Conservation (phyloP, 1,140 invertebrate genomes). For the Lysiphlebus fabarum region DNA sequence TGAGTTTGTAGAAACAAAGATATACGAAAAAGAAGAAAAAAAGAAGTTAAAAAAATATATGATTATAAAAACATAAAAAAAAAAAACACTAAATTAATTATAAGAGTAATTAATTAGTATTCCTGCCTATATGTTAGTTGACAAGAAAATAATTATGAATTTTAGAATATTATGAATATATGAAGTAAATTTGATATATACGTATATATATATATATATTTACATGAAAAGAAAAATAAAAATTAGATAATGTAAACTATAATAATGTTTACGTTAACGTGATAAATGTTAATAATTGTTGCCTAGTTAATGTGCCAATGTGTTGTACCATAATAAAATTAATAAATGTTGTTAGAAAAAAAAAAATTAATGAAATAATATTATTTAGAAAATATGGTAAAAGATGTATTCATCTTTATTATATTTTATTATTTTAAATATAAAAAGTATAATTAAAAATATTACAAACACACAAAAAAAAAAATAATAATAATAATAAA, state of each 20-base stretch:
- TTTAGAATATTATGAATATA: too few relatives aligned
- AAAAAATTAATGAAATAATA: neutral
- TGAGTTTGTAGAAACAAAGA: too few relatives aligned
- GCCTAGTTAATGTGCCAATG: constrained; percentile 46
- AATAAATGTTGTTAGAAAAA: constrained; percentile 43
- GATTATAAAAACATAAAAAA: neutral
- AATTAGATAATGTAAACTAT: constrained; percentile 29
- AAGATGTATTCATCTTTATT: too few relatives aligned
- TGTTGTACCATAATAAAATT: constrained; percentile 37
- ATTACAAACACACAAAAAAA: constrained; percentile 11
- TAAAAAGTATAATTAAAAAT: constrained; percentile 1
- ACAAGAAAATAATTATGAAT: constrained; percentile 12
- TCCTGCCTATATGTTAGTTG: constrained; percentile 28
- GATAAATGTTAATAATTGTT: constrained; percentile 49
- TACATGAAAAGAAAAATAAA: constrained; percentile 23
- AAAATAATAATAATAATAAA: constrained; percentile 15
- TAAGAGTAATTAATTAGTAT: neutral
- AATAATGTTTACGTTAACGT: constrained; percentile 37
- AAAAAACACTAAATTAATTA: neutral
- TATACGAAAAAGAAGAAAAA: too few relatives aligned
- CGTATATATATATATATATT: constrained; percentile 36
- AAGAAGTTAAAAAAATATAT: too few relatives aligned
- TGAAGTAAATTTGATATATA: constrained; percentile 26
- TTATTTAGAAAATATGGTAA: neutral
- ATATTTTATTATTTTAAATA: constrained; percentile 7